Base-by-base conservation (phyloP, 2,888 invertebrate species). In the Sarcophaga subvicina region DNA sequence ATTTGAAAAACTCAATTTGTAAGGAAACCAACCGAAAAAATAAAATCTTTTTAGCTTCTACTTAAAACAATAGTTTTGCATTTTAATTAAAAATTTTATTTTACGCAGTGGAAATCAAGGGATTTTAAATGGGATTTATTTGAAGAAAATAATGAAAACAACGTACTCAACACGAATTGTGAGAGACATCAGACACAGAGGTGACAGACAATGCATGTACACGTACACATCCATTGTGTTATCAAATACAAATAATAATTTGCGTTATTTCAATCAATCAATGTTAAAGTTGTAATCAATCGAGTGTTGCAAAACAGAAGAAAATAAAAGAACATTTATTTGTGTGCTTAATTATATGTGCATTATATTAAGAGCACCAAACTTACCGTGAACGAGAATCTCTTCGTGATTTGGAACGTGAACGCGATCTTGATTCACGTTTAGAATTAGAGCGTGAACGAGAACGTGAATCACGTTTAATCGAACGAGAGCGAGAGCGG, bases 401-500 rank as follows among this genome's bases (percentile, higher is more conserved):
- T 83, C 92, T 90, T 27, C 91, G 91, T n/a, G 93, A 93, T 87
- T 93, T 93, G 63, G 94, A 94, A 80, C 94, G 92, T 47, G 94
- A 94, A 62, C 93, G 92, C 14, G 94, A 94, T 77, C 94, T 93
- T 10, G 94, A 93, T 83, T 93, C 93, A 79, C 93, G 93, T 89
- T 93, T 93, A 5, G 91, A 91, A 80, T 89, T 90, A 49, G 94
- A 94, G 83, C 93, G 92, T 49, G 93, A 93, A 75, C 93, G 92
- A 22, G 93, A 93, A 73, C 84, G 84, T 12, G 84, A 84, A 62
- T 93, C 93, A 64, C 93, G 93, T 87, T 93, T 93, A 73, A 93
- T 91, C 10, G 95, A 95, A 90, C 94, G 93, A 54, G 95, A 95
- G 90, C 94, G 93, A 64, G 95, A 95, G 90, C 94, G 94, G 49